Evolutionary conservation across 2,113 vertebrate genomes (phyloP).

Genomic region (Dipodomys merriami): DNA sequence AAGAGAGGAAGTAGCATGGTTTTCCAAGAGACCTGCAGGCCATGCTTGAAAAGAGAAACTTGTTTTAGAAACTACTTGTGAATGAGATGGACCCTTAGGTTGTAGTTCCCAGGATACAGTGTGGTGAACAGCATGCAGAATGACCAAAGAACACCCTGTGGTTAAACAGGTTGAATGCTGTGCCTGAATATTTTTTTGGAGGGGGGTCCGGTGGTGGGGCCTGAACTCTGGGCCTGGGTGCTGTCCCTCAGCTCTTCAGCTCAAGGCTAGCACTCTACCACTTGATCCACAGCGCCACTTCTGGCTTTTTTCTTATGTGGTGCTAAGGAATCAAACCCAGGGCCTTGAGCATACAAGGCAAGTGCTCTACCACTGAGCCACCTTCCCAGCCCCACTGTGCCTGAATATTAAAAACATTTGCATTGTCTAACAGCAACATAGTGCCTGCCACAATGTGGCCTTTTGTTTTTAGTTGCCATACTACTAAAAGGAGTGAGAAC

Average conservation of each 20-base stretch:
- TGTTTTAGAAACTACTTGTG: neutral
- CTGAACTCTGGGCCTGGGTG: too few relatives aligned
- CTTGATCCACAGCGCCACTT: too few relatives aligned
- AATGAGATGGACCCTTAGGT: neutral
- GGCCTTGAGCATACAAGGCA: too few relatives aligned
- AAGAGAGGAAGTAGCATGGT: neutral
- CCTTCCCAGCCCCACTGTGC: neutral
- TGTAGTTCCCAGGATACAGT: accelerated
- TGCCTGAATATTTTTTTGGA: neutral
- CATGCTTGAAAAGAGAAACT: neutral
- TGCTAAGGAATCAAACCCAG: too few relatives aligned
- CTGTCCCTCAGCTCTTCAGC: too few relatives aligned
- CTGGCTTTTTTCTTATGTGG: too few relatives aligned
- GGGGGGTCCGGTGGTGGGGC: too few relatives aligned
- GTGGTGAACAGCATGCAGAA: neutral
- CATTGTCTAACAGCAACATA: slow-evolving; percentile 13
- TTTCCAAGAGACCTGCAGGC: neutral
- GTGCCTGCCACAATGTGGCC: neutral
- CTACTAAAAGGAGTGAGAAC: neutral
- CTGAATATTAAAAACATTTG: slow-evolving; percentile 16
- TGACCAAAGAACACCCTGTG: neutral
- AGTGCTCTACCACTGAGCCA: too few relatives aligned
- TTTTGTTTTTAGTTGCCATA: slow-evolving; percentile 14
- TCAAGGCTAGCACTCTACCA: too few relatives aligned
- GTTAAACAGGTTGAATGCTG: slow-evolving; percentile 11